These are phyloP conservation scores for Anthoptus insignis DNA, from an alignment of 2,888 invertebrate genomes.

Conservation along the genomic window DNA sequence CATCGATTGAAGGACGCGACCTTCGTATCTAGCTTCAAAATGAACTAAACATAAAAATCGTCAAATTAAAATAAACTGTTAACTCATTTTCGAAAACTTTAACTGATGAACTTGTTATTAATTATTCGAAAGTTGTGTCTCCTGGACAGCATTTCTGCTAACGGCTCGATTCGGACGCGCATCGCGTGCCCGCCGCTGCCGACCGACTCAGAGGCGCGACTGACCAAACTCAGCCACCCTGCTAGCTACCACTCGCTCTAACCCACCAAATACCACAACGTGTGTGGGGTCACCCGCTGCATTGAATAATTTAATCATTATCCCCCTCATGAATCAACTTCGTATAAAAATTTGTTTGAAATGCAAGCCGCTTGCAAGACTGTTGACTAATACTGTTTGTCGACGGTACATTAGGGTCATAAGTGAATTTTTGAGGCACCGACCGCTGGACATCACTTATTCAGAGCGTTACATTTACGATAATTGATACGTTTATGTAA, in stretches of 20 bases:
- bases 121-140: slow-evolving; percentile 83
- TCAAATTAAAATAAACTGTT: slow-evolving; percentile 55
- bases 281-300: slow-evolving; percentile 58
- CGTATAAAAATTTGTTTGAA: slow-evolving; percentile 65
- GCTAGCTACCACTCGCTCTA: slow-evolving; percentile 52
- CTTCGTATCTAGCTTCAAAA: slow-evolving; percentile 75
- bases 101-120: slow-evolving; percentile 65
- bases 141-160: slow-evolving; percentile 82
- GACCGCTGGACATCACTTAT: slow-evolving; percentile 67
- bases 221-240: slow-evolving; percentile 51
- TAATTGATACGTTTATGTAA: slow-evolving; percentile 71
- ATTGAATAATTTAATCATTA: slow-evolving; percentile 76
- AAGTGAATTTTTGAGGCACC: slow-evolving; percentile 64
- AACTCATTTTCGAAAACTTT: slow-evolving; percentile 69
- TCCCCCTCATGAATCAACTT: slow-evolving; percentile 69
- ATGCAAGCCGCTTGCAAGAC: slow-evolving; percentile 69
- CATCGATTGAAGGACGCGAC: slow-evolving; percentile 85
- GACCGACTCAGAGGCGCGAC: slow-evolving; percentile 68
- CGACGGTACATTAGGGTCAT: slow-evolving; percentile 70
- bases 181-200: slow-evolving; percentile 77
- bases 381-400: slow-evolving; percentile 69
- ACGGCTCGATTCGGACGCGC: slow-evolving; percentile 72
- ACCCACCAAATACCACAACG: slow-evolving; percentile 26
- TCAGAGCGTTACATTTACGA: slow-evolving; percentile 61
- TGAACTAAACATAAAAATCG: slow-evolving; percentile 75